phyloP scores from a whole-genome alignment of 2,113 vertebrate genomes.

The Pseudois nayaur region DNA sequence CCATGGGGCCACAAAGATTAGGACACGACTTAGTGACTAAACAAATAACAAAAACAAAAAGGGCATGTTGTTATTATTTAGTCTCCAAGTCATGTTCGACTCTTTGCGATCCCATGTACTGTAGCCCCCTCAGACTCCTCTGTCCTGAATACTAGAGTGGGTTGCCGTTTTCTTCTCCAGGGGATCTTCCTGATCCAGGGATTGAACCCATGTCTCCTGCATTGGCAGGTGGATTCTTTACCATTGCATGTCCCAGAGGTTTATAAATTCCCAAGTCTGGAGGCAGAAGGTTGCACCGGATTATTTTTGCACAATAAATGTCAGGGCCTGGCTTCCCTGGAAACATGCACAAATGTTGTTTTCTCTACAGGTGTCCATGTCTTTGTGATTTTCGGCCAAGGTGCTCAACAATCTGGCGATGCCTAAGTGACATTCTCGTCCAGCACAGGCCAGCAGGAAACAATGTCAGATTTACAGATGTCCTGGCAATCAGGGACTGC shows the following conservation, averaged over 20 bases:
- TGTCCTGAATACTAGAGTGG: not conserved
- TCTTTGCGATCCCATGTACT: not conserved
- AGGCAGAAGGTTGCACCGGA: not conserved
- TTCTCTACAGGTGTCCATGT: slow-evolving; percentile 54
- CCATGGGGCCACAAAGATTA: not conserved
- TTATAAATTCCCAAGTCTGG: not conserved
- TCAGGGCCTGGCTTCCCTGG: slow-evolving; percentile 52
- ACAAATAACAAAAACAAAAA: not conserved
- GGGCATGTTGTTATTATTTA: not conserved
- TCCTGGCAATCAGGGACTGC: slow-evolving; percentile 20
- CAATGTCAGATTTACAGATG: slow-evolving; percentile 45
- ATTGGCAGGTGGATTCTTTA: not conserved
- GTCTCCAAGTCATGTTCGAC: not conserved
- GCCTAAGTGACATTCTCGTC: slow-evolving; percentile 71
- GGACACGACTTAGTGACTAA: not conserved
- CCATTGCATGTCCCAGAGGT: not conserved
- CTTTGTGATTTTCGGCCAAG: slow-evolving; percentile 62
- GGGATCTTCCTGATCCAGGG: not conserved
- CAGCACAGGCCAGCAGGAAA: slow-evolving; percentile 50
- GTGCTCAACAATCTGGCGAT: slow-evolving; percentile 71
- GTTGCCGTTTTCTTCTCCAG: not conserved
- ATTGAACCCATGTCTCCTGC: not conserved
- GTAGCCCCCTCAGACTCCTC: not conserved
- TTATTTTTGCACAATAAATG: slow-evolving; percentile 19
- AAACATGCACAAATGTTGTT: slow-evolving; percentile 62